phyloP scores from a whole-genome alignment of 2,797 vertebrate genomes.

The Schizopygopsis pylzovi region DNA sequence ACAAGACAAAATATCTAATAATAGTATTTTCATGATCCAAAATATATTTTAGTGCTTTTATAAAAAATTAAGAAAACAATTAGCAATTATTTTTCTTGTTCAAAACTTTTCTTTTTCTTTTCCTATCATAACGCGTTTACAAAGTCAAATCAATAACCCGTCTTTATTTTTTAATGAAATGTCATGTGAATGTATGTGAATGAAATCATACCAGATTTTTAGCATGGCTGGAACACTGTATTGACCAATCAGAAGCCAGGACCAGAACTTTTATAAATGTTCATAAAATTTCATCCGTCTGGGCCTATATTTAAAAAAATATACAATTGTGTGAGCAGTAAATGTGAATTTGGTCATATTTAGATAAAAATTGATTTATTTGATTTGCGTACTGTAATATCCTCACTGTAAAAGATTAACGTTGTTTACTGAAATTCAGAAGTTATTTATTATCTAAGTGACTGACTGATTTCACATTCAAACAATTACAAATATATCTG shows the following conservation, averaged over 20 bases:
- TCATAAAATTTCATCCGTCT: neutral
- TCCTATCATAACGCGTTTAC: neutral
- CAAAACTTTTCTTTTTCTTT: neutral
- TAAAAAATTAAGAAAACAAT: neutral
- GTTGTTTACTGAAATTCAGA: neutral
- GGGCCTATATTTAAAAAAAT: neutral
- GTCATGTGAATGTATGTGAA: neutral
- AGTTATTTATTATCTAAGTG: conserved; percentile 27
- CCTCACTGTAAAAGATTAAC: conserved; percentile 9
- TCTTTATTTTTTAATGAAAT: neutral
- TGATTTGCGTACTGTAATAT: neutral
- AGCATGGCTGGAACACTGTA: neutral
- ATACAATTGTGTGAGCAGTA: neutral
- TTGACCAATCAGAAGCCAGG: neutral
- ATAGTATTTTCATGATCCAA: neutral
- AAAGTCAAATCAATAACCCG: neutral
- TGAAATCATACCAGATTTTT: neutral
- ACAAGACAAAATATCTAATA: neutral
- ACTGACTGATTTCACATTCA: neutral
- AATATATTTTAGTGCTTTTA: neutral
- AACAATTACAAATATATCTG: conserved; percentile 28
- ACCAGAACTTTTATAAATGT: neutral
- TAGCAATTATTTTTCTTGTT: neutral
- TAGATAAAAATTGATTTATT: neutral
- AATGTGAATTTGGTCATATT: neutral